Evolutionary conservation across 1,140 invertebrate genomes (phyloP).

Genomic region (Spodoptera frugiperda): DNA sequence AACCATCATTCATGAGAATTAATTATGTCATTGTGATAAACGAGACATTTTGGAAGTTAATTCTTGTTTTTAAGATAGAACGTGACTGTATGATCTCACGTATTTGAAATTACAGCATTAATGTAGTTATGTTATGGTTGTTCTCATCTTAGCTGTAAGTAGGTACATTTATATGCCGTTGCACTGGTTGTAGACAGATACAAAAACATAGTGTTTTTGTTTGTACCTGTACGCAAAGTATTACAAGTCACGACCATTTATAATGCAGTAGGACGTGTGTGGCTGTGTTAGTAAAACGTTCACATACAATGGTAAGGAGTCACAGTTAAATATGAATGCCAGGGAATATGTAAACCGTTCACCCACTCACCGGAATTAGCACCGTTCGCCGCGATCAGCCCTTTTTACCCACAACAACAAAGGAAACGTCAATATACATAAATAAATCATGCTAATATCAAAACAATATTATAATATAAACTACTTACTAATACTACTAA

Average conservation of each 20-base stretch:
- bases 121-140: background rate
- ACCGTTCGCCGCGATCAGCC: slow-evolving; percentile 66
- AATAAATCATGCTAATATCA: slow-evolving; percentile 34
- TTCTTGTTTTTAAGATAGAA: slow-evolving; percentile 6
- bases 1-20: slow-evolving; percentile 13
- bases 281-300: slow-evolving; percentile 58
- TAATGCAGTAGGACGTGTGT: slow-evolving; percentile 32
- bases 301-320: slow-evolving; percentile 54
- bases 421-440: slow-evolving; percentile 61
- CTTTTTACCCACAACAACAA: slow-evolving; percentile 77
- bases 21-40: slow-evolving; percentile 18
- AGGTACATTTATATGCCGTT: too few species aligned
- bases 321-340: slow-evolving; percentile 58
- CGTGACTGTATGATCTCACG: slow-evolving; percentile 14
- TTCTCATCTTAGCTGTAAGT: background rate
- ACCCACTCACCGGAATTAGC: slow-evolving; percentile 75
- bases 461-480: slow-evolving; percentile 25
- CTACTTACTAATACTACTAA: slow-evolving; percentile 29
- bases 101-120: background rate
- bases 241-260: slow-evolving; percentile 5
- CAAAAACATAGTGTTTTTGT: slow-evolving; percentile 11
- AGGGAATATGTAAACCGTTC: slow-evolving; percentile 64
- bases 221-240: slow-evolving; percentile 8
- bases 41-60: slow-evolving; percentile 4
- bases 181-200: too few species aligned